phyloP scores from a whole-genome alignment of 1,140 invertebrate genomes.

The Leptoteleia sp. region DNA sequence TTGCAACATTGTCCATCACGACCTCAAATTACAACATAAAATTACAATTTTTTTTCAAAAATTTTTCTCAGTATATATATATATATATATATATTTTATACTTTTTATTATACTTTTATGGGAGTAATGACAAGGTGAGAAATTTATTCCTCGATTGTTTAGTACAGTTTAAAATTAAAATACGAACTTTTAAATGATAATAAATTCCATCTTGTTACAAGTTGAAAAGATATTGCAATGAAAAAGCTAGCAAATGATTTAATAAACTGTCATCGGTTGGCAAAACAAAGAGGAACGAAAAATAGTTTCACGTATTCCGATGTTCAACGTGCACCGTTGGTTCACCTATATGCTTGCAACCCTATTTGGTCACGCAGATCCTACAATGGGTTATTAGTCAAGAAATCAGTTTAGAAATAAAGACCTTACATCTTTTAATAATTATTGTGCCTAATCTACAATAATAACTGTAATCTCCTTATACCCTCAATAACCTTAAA shows the following conservation, averaged over 20 bases:
- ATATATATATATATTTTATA: too few species aligned
- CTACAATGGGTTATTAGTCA: constrained; percentile 55
- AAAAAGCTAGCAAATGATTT: constrained; percentile 12
- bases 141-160: too few species aligned
- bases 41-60: too few species aligned
- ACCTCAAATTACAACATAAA: too few species aligned
- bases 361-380: constrained; percentile 54
- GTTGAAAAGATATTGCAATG: neutral
- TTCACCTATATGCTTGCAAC: constrained; percentile 58
- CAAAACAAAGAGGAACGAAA: constrained; percentile 49
- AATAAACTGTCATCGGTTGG: constrained; percentile 41
- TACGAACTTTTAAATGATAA: too few species aligned
- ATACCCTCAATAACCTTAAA: constrained; percentile 8
- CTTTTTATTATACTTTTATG: too few species aligned
- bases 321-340: constrained; percentile 58
- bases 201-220: too few species aligned
- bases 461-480: constrained; percentile 31
- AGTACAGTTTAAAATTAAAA: too few species aligned
- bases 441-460: constrained; percentile 6
- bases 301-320: constrained; percentile 63
- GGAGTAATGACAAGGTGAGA: too few species aligned
- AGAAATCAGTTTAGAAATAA: constrained; percentile 56
- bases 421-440: constrained; percentile 28
- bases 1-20: too few species aligned
- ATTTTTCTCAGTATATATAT: too few species aligned